A percentile compares a stretch with the other conserved stretches of the same genome.
phyloP scores from a whole-genome alignment of 1,140 invertebrate species.

The Dryas iulia region DNA sequence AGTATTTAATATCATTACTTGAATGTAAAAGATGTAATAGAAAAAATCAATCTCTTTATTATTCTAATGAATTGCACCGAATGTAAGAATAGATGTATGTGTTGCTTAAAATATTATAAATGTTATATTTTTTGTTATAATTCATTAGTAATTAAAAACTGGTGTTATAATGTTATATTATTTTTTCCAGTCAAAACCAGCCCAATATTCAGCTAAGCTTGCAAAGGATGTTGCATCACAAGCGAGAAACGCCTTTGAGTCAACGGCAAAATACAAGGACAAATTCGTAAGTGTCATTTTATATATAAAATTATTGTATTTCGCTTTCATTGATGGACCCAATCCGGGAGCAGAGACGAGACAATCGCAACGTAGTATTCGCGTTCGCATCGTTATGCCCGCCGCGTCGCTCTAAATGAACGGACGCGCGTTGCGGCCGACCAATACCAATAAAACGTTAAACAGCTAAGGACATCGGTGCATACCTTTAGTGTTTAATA shows the following conservation, averaged over 20 bases:
- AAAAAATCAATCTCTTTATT: neutral
- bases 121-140: too few species aligned
- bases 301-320: conserved; percentile 38
- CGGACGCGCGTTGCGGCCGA: conserved; percentile 63
- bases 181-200: conserved; percentile 55
- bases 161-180: conserved; percentile 16
- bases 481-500: conserved; percentile 57
- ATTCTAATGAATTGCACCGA: neutral
- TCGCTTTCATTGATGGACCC: conserved; percentile 66
- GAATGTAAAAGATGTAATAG: neutral
- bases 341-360: conserved; percentile 37
- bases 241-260: conserved; percentile 45
- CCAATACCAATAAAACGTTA: conserved; percentile 71
- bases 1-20: neutral
- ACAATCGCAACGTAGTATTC: conserved; percentile 65
- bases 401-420: conserved; percentile 74
- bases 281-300: conserved; percentile 61
- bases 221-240: conserved; percentile 49
- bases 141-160: too few species aligned
- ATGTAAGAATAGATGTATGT: neutral
- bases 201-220: conserved; percentile 44
- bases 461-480: conserved; percentile 52
- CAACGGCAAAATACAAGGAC: conserved; percentile 56
- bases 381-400: conserved; percentile 68
- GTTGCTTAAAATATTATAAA: neutral